A percentile compares a stretch with the other conserved stretches of the same genome.
These are phyloP conservation scores for Euplexia lucipara DNA, from an alignment of 2,888 invertebrate genomes.

Conservation along the genomic window DNA sequence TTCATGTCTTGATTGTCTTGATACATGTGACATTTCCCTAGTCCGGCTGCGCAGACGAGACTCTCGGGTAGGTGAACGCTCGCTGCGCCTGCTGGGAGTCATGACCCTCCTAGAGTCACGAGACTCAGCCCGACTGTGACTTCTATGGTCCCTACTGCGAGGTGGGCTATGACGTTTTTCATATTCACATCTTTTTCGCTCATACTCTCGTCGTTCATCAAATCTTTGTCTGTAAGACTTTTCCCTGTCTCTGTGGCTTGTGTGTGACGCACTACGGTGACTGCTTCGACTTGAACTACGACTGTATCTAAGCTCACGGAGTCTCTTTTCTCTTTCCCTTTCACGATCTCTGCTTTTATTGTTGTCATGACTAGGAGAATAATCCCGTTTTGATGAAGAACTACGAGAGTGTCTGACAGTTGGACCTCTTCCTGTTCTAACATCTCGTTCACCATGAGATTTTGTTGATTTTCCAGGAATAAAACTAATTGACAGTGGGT, in stretches of 20 bases:
- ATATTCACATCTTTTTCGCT: conserved; percentile 74
- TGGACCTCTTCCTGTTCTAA: conserved; percentile 18
- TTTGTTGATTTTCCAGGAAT: conserved; percentile 26
- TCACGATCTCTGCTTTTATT: conserved; percentile 59
- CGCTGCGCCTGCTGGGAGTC: conserved; percentile 73
- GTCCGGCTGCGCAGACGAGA: conserved; percentile 63
- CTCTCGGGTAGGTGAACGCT: conserved; percentile 62
- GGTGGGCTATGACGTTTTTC: conserved; percentile 72
- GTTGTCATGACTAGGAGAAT: conserved; percentile 67
- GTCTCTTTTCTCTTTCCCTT: conserved; percentile 63
- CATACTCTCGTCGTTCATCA: conserved; percentile 71
- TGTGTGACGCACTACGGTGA: conserved; percentile 64
- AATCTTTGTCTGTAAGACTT: conserved; percentile 62
- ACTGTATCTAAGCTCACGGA: conserved; percentile 65
- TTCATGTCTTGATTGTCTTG: conserved; percentile 65
- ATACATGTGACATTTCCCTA: conserved; percentile 68
- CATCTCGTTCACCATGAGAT: conserved; percentile 26
- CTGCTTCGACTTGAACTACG: conserved; percentile 71
- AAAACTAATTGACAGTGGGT: conserved; percentile 18
- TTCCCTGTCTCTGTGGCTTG: conserved; percentile 68
- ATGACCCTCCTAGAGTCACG: conserved; percentile 67
- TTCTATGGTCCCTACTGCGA: conserved; percentile 67
- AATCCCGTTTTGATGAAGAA: conserved; percentile 60
- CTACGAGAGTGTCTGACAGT: conserved; percentile 43
- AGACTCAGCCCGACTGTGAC: conserved; percentile 70